Evolutionary conservation across 1,140 invertebrate species (phyloP), one percentile per base, ranked within the genome.

Genomic region (Belonocnema kinseyi): DNA sequence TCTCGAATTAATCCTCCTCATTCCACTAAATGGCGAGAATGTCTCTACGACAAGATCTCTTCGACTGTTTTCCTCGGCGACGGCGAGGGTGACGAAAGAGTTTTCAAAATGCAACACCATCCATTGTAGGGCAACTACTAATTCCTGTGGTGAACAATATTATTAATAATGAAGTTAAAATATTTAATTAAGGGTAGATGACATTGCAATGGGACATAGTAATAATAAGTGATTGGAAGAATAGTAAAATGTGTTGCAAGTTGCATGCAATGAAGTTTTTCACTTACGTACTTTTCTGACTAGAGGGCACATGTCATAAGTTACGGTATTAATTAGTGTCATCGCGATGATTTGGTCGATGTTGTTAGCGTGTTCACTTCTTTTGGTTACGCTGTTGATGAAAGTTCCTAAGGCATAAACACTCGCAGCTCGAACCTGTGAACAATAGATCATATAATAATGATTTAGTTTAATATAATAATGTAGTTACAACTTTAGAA

Each of bases 381-480:
- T 94, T 85, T 97, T 95, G 19, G 93, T 93, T 19, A 94, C 94
- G 33, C 95, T 96, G 88, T 95, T 97, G 58, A 98, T 95, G 88
- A 97, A 98, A n/a, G 97, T 98, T 74, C 98, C 98, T 76, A 99
- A 92, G 10, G 98, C 97, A 92, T 95, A 99, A 12, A 98, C 97
- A 61, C 96, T 95, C 11, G 97, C 95, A 19, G 97, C 97, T 74
- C 98, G 92, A 33, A 99, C 96, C 95, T 96, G 13, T 46, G 21
- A 19, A 66, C 19, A 51, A 76, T 74, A 19, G 6, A 73, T 77
- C 17, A 26, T 50, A 17, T 5, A 40, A 66, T 26, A 51, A 33
- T 61, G 46, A 21, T 19, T 74, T 53, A 52, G 56, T 19, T 51
- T 40, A 33, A 79, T 72, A 78, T 50, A 50, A 78, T 26, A 19